These are phyloP conservation scores for Accipiter virgatus DNA, from an alignment of 2,113 vertebrate genomes.

Conservation along the genomic window DNA sequence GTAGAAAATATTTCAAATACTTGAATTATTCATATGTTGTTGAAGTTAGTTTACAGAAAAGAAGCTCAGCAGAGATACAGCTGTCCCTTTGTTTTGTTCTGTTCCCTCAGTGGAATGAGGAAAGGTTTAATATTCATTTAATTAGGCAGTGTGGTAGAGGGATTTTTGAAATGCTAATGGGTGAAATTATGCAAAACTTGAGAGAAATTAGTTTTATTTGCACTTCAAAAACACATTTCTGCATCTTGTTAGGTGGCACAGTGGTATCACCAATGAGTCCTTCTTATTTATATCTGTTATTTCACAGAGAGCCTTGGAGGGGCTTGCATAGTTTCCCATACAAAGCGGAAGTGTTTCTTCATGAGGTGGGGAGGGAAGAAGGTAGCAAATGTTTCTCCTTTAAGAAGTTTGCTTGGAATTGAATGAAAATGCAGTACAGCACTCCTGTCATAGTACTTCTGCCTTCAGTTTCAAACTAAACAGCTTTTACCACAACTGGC, in stretches of 20 bases:
- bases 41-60: conserved; percentile 19
- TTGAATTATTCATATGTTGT: conserved; percentile 54
- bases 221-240: conserved; percentile 19
- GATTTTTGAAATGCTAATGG: conserved; percentile 65
- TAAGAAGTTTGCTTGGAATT: neutral
- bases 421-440: neutral
- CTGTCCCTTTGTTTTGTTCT: conserved; percentile 60
- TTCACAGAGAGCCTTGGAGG: neutral
- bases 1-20: neutral
- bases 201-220: conserved; percentile 52
- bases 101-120: conserved; percentile 31
- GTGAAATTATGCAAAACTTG: conserved; percentile 36
- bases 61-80: conserved; percentile 46
- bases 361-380: neutral
- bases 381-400: neutral
- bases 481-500: neutral
- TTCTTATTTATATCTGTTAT: neutral
- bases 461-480: neutral
- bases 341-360: neutral
- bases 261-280: neutral
- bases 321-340: neutral
- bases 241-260: neutral
- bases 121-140: conserved; percentile 65
- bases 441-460: neutral
- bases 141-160: conserved; percentile 26